Base-by-base conservation (phyloP, 2,888 invertebrate species). In the Podotricha telesiphe region DNA sequence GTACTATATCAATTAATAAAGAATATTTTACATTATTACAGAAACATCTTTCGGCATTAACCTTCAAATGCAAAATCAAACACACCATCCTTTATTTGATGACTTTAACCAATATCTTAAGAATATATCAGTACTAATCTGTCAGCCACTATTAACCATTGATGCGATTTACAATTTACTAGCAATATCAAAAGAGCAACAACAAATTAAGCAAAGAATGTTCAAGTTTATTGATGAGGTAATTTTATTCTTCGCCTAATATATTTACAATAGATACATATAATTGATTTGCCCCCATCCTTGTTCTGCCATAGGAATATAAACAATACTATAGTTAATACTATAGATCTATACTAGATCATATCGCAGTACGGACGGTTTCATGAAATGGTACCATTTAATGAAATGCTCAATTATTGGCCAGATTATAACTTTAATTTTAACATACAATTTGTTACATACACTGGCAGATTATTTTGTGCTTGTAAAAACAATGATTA, bases 41-140 rank as follows among this genome's bases (percentile, higher is more conserved):
- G 64, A 65, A 37, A 53, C 53, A 1, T 22, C 53, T 17, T 45
- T 65, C 17, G 64, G 64, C 6, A 42, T 65, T 13, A 65, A 65
- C 8, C 8, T 40, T 10, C 22, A 53, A 11, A n/a, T 53, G n/a
- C 64, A 64, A n/a, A 15, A 13, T 13, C 22, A 45, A 28, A 7
- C 10, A 13, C 19, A 53, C 11, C 28, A 42, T 11, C 20, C 51
- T 11, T 28, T 64, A n/a, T 28, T 64, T n/a, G 19, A 64, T n/a
- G 40, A 40, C 19, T 22, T 64, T n/a, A 15, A 2, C 1, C 20
- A 22, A 17, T 20, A 53, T 17, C 22, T 64, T 8, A 64, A 40
- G 19, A 53, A 53, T 22, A 0, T 13, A 0, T 11, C 45, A 17
- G 17, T 7, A 4, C 17, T 6, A 10, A 0, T 15, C 5, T 51